Percentiles rank a stretch among this genome's conserved stretches.
Conservation (phyloP, 2,113 vertebrate species). For the Acrocephalus kingi region DNA sequence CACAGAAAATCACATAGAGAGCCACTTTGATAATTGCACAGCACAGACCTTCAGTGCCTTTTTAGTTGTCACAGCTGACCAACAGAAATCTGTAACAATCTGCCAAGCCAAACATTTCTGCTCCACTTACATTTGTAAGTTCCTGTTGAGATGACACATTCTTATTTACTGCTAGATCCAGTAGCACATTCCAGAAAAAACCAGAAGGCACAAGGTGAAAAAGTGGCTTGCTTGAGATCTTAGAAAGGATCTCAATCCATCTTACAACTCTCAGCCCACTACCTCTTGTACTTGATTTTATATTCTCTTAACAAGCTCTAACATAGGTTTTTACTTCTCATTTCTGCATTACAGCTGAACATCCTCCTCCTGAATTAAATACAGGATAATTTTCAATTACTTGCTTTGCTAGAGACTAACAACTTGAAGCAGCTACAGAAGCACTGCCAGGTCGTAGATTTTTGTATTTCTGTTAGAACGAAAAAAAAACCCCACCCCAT, state of each 20-base stretch:
- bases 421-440: not conserved
- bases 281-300: not conserved
- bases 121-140: not conserved
- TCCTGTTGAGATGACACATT: not conserved
- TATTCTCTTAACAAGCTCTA: not conserved
- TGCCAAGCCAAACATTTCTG: not conserved
- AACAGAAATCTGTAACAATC: not conserved
- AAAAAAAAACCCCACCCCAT: not conserved
- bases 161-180: not conserved
- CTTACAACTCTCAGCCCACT: not conserved
- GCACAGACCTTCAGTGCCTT: not conserved
- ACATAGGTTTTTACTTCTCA: not conserved
- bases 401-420: not conserved
- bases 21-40: not conserved
- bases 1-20: not conserved
- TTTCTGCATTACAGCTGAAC: not conserved
- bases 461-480: not conserved
- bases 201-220: not conserved
- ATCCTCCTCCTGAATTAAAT: not conserved
- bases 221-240: not conserved
- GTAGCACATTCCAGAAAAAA: not conserved
- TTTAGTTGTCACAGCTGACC: not conserved
- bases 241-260: not conserved
- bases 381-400: not conserved
- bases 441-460: not conserved